phyloP scores from a whole-genome alignment of 2,888 invertebrate species.

The Paralinhomoeus sp. region DNA sequence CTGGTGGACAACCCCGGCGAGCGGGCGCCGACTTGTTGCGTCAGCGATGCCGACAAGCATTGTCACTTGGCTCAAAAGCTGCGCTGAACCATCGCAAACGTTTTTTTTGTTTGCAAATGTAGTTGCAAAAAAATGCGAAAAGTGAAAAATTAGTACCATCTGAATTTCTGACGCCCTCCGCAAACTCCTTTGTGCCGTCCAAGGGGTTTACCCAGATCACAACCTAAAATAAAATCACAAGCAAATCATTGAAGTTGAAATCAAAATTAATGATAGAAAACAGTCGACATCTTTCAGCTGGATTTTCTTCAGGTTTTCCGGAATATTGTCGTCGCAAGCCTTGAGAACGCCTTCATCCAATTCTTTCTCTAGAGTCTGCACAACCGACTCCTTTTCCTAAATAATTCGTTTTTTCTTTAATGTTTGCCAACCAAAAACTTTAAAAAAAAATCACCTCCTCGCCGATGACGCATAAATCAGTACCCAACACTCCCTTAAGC shows the following conservation, averaged over 20 bases:
- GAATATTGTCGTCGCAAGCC: too few species aligned
- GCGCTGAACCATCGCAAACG: too few species aligned
- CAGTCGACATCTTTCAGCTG: not conserved
- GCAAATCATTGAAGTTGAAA: too few species aligned
- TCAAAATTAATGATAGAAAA: not conserved
- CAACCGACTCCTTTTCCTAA: not conserved
- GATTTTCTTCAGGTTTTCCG: conserved; percentile 2
- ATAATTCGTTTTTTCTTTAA: too few species aligned
- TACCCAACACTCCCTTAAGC: conserved; percentile 55
- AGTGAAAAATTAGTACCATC: too few species aligned
- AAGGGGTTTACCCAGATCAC: conserved; percentile 95
- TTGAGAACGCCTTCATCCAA: not conserved
- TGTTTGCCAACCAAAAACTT: too few species aligned
- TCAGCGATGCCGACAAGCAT: conserved; percentile 78
- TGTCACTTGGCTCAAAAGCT: conserved; percentile 77
- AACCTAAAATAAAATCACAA: too few species aligned
- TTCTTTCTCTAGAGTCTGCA: not conserved
- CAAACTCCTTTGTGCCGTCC: conserved; percentile 91
- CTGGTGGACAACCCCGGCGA: conserved; percentile 93
- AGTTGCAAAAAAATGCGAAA: too few species aligned
- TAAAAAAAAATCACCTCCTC: conserved; percentile 39
- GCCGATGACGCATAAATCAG: conserved; percentile 62
- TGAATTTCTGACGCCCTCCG: conserved; percentile 44
- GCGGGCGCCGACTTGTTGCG: conserved; percentile 47
- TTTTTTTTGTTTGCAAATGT: too few species aligned